Evolutionary conservation across 2,797 vertebrate species (phyloP), one percentile per base, ranked within the genome.

Genomic region (Serranus cabrilla): DNA sequence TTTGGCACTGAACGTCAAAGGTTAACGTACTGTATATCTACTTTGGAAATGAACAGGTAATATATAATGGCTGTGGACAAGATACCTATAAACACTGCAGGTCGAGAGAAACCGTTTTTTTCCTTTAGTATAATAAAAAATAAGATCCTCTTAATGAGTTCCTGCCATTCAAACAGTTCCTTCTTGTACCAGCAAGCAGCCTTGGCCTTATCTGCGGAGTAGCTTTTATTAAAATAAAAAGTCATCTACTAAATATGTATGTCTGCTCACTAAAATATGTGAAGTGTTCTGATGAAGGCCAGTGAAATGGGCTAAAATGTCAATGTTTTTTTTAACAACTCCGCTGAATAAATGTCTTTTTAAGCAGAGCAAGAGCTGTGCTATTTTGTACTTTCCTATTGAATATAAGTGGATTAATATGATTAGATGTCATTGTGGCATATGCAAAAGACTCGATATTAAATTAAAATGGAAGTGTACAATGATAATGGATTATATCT

Each of bases 221-320:
- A 42, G 56, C 60, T 61, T 75, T 74, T 4, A 45, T 78, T 70
- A 50, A 52, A 17, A 3, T n/a, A n/a, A 10, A 62, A 63, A 46
- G 17, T 34, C 8, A 34, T 34, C 43, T 45, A 45, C 43, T 45
- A 45, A 45, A 45, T 45, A 45, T 18, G 43, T 16, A 45, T 31
- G 5, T 34, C 52, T 25, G 9, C 50, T 34, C 14, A n/a, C 46
- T 71, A 0, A 42, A n/a, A 51, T 4, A n/a, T 52, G 1, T n/a
- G 2, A 23, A 56, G n/a, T 46, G 7, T 54, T 31, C 17, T 39
- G 0, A 37, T 21, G 16, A 59, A 60, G 50, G 43, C 45, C 1
- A 65, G 18, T 23, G 42, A 27, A 62, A 37, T 0, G 3, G 11
- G 12, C 18, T 52, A 21, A 57, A 65, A 37, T 42, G 17, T 17